Conservation (phyloP, 2,113 vertebrate genomes). For the Cynoglossus semilaevis region DNA sequence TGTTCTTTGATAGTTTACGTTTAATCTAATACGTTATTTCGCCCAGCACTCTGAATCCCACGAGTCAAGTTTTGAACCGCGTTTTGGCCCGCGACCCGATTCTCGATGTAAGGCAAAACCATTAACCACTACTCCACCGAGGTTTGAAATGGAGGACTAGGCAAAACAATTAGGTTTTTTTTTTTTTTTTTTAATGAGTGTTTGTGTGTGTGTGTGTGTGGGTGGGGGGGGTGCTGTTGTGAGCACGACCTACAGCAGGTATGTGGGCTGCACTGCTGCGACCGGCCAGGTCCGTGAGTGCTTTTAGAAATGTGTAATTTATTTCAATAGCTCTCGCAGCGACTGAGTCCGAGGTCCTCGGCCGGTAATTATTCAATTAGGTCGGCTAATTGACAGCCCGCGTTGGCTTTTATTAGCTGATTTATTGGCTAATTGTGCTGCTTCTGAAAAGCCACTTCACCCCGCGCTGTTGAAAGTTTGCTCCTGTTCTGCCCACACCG, state of each 20-base stretch:
- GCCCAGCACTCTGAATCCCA: too few relatives aligned
- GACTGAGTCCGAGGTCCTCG: constrained; percentile 82
- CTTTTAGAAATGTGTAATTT: constrained; percentile 88
- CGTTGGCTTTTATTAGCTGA: constrained; percentile 90
- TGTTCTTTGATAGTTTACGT: too few relatives aligned
- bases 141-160: too few relatives aligned
- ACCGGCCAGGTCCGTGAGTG: constrained; percentile 82
- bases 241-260: constrained; percentile 29
- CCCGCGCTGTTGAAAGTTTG: constrained; percentile 63
- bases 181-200: too few relatives aligned
- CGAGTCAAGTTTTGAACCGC: too few relatives aligned
- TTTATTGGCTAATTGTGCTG: constrained; percentile 86
- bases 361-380: constrained; percentile 97
- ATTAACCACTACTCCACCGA: too few relatives aligned
- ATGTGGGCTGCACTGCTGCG: constrained; percentile 84
- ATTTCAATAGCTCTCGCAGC: constrained; percentile 90
- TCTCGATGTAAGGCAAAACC: too few relatives aligned
- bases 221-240: too few relatives aligned
- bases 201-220: constrained; percentile 2
- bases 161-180: too few relatives aligned
- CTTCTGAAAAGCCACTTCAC: constrained; percentile 87
- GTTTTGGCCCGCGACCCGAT: too few relatives aligned
- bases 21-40: too few relatives aligned
- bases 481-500: constrained; percentile 23
- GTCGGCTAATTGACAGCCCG: constrained; percentile 83